A percentile compares a stretch with the other conserved stretches of the same genome.
Conservation (phyloP, 2,888 invertebrate species). For the Coelopa pilipes region DNA sequence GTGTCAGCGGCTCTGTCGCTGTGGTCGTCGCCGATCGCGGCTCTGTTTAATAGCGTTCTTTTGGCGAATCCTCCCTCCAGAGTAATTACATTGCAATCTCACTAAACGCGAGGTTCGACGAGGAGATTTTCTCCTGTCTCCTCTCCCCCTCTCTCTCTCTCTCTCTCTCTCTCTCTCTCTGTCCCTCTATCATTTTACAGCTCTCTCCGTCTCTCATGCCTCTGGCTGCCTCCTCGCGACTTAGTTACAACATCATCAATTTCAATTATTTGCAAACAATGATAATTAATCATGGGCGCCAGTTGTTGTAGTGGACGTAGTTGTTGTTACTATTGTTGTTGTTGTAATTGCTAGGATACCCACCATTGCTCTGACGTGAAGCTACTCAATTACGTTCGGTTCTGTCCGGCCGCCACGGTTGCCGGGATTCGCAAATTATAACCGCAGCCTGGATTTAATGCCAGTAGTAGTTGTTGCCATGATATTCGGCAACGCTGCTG, state of each 20-base stretch:
- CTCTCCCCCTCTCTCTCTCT: too few species aligned
- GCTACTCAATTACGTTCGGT: too few species aligned
- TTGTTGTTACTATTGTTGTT: background rate
- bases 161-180: too few species aligned
- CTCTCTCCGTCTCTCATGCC: background rate
- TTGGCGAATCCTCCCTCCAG: background rate
- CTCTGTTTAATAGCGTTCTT: too few species aligned
- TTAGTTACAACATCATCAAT: conserved; percentile 33
- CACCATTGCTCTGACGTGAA: too few species aligned
- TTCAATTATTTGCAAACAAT: conserved; percentile 29
- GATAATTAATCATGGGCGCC: conserved; percentile 21
- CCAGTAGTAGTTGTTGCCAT: background rate
- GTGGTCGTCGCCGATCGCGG: background rate
- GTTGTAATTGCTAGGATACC: background rate
- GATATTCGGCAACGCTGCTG: too few species aligned
- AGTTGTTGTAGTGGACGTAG: too few species aligned
- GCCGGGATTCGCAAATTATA: conserved; percentile 30
- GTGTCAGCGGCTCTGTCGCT: background rate
- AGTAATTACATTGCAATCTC: background rate
- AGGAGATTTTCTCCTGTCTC: too few species aligned
- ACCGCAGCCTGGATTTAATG: conserved; percentile 26
- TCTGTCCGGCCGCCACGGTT: background rate
- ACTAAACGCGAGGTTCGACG: too few species aligned
- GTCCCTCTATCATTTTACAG: too few species aligned
- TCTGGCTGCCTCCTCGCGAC: background rate